phyloP scores from a whole-genome alignment of 2,888 invertebrate genomes.

The Pammene aurita region DNA sequence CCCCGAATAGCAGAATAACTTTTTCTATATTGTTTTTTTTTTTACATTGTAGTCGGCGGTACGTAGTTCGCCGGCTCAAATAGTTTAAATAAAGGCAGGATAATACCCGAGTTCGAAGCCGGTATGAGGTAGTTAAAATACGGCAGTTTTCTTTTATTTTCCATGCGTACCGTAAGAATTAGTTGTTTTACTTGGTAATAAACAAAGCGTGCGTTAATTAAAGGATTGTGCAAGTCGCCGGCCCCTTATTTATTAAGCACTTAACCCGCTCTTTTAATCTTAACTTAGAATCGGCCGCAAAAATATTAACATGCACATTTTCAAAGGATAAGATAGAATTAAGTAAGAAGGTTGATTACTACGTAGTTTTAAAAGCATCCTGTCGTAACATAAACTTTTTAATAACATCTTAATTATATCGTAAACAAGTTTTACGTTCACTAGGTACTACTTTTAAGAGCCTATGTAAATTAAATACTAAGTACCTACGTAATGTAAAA shows the following conservation, averaged over 20 bases:
- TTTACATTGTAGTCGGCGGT: too few relatives aligned
- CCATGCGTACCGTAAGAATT: background rate
- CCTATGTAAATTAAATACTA: too few relatives aligned
- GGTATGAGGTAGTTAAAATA: constrained; percentile 1
- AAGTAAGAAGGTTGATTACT: constrained; percentile 3
- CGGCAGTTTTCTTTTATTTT: constrained; percentile 4
- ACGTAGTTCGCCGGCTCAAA: too few relatives aligned
- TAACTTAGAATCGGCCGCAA: constrained; percentile 23
- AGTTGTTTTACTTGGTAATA: constrained; percentile 10
- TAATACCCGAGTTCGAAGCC: background rate
- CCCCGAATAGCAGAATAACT: too few relatives aligned
- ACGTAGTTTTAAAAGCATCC: constrained; percentile 16
- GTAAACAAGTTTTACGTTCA: background rate
- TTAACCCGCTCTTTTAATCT: constrained; percentile 21
- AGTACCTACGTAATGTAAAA: too few relatives aligned
- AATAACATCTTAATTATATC: background rate
- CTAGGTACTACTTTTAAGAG: background rate
- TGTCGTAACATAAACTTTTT: background rate
- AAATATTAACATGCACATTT: constrained; percentile 20
- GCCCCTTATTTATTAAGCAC: constrained; percentile 15
- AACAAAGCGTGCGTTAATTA: constrained; percentile 17
- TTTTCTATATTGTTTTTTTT: too few relatives aligned
- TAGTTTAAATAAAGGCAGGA: too few relatives aligned
- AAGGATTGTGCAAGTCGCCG: constrained; percentile 14
- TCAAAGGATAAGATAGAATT: constrained; percentile 5